Evolutionary conservation across 2,797 vertebrate species (phyloP), one percentile per base, ranked within the genome.

Genomic region (Leptoclinus maculatus): DNA sequence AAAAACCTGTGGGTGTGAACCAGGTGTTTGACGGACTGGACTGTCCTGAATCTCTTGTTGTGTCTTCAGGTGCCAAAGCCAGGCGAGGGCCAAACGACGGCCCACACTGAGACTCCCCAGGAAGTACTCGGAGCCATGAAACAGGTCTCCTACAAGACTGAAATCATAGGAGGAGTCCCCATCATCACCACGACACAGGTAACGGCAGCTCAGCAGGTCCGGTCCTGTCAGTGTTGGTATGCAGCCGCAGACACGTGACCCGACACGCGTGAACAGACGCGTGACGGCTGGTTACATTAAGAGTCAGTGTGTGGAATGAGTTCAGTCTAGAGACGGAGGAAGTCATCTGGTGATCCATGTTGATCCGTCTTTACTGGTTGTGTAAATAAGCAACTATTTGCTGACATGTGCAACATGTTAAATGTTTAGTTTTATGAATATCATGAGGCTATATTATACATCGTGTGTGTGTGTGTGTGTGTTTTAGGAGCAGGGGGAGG

Each of bases 101-200:
- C 92, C 83, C 83, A 80, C 3, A 2, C 83, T 0, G 97, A 99
- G 64, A 91, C 93, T 2, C 95, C 95, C 0, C 90, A 93, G 80
- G 97, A 98, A 56, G 87, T 91, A 14, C 87, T 89, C 0, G 94
- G 96, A 71, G 91, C 95, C 77, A 95, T 95, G 88, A 99, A 98
- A 79, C 97, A 98, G 80, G 95, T 98, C 60, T 98, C 97, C n/a
- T 98, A 98, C 88, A 96, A 93, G 93, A 99, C 97, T 0, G 97
- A 99, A 88, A 98, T 99, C 83, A 96, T 99, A 41, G 98, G 97
- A 6, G 98, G 98, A 36, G 97, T 99, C 19, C 96, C 98, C 14
- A 97, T 98, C 91, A 97, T 96, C 81, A 99, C 97, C 0, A 91
- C 97, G 27, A 99, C 97, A 8, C 98, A 99, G 97, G 97, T 98